phyloP scores from a whole-genome alignment of 2,113 vertebrate genomes.

The Rousettus leschenaultii region DNA sequence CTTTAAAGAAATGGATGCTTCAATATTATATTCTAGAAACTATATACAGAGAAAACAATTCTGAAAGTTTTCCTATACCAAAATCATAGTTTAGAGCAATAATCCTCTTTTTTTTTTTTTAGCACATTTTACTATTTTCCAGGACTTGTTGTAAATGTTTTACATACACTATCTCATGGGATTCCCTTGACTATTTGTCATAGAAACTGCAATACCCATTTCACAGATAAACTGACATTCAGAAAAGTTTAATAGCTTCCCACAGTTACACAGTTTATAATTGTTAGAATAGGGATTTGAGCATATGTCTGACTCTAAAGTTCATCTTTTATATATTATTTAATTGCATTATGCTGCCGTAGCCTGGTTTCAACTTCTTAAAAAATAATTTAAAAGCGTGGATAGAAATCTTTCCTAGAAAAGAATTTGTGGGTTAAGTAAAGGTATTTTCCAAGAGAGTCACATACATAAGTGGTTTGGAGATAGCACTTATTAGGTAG shows the following conservation, averaged over 20 bases:
- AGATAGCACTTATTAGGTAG: not conserved
- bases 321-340: not conserved
- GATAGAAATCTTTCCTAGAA: not conserved
- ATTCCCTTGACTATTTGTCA: not conserved
- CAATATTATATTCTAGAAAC: not conserved
- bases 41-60: not conserved
- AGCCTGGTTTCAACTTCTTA: not conserved
- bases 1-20: not conserved
- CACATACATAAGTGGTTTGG: slow-evolving; percentile 5
- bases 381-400: not conserved
- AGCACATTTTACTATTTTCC: not conserved
- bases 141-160: not conserved
- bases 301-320: not conserved
- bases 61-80: not conserved
- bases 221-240: not conserved
- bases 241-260: not conserved
- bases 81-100: not conserved
- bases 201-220: not conserved
- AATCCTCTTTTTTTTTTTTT: not conserved
- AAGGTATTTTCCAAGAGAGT: not conserved
- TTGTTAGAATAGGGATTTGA: not conserved
- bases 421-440: slow-evolving; percentile 25
- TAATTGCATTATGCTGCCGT: not conserved
- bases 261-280: not conserved
- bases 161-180: not conserved